Percentiles rank a stretch among this genome's conserved stretches.
phyloP scores from a whole-genome alignment of 2,797 vertebrate species.

The Artibeus jamaicensis region DNA sequence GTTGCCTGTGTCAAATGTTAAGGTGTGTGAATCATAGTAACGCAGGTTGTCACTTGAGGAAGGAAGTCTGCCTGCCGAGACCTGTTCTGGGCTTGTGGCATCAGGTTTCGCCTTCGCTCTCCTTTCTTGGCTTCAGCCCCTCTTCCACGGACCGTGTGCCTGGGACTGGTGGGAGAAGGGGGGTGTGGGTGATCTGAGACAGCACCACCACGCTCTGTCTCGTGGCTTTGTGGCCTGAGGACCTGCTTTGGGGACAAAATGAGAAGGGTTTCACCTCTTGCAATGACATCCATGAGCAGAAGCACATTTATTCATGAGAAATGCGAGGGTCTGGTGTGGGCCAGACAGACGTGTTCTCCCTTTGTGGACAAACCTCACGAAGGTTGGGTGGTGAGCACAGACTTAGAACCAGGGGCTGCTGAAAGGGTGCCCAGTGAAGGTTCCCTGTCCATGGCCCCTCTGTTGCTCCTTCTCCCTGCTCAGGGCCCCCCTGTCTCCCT shows the following conservation, averaged over 20 bases:
- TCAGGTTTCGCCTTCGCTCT: too few relatives aligned
- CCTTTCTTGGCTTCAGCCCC: neutral
- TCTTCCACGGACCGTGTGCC: rapidly evolving
- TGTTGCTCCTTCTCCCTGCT: neutral
- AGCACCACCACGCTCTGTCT: neutral
- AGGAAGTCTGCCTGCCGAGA: neutral
- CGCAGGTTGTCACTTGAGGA: neutral
- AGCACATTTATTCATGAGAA: neutral
- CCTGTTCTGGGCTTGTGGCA: neutral
- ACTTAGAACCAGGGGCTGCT: neutral
- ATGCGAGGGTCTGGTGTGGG: neutral
- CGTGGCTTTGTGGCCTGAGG: neutral
- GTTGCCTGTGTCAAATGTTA: neutral
- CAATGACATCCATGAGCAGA: neutral
- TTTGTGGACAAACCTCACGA: rapidly evolving
- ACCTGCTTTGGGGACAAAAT: neutral
- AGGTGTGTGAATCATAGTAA: neutral
- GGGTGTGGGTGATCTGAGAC: too few relatives aligned
- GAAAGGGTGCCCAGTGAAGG: neutral
- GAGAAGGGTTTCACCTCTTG: neutral
- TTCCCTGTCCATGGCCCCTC: rapidly evolving
- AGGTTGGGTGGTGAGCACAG: neutral
- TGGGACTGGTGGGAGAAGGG: neutral
- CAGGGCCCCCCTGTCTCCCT: neutral
- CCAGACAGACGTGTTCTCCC: neutral